These are phyloP conservation scores for Pipistrellus pipistrellus DNA, from an alignment of 2,797 vertebrate genomes.

Conservation along the genomic window DNA sequence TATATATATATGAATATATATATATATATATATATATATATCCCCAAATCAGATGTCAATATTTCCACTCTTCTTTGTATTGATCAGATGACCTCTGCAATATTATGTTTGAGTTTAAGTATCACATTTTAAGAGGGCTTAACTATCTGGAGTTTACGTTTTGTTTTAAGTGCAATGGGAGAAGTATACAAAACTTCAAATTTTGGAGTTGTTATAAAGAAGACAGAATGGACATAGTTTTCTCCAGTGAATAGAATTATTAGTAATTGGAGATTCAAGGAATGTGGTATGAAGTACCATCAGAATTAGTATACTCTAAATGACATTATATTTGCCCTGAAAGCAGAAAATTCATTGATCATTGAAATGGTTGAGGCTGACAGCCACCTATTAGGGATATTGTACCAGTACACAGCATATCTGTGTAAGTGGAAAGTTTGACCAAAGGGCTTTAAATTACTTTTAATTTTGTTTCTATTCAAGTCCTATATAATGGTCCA, in stretches of 20 bases:
- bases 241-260: not conserved
- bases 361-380: not conserved
- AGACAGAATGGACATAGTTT: not conserved
- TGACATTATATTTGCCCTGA: not conserved
- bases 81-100: not conserved
- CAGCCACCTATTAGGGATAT: not conserved
- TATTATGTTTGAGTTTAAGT: not conserved
- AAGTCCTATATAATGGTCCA: not conserved
- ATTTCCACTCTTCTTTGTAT: not conserved
- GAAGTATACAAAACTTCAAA: not conserved
- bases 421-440: not conserved
- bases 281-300: not conserved
- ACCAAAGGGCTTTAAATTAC: not conserved
- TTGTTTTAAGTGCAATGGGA: conserved; percentile 1
- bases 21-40: not conserved
- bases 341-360: not conserved
- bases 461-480: not conserved
- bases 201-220: not conserved
- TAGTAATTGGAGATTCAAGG: not conserved
- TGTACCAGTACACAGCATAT: not conserved
- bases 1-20: no score
- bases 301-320: not conserved
- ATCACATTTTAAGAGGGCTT: not conserved
- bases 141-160: not conserved
- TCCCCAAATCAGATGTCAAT: not conserved